These are phyloP conservation scores for Vombatus ursinus DNA, from an alignment of 2,113 vertebrate genomes.

Conservation along the genomic window DNA sequence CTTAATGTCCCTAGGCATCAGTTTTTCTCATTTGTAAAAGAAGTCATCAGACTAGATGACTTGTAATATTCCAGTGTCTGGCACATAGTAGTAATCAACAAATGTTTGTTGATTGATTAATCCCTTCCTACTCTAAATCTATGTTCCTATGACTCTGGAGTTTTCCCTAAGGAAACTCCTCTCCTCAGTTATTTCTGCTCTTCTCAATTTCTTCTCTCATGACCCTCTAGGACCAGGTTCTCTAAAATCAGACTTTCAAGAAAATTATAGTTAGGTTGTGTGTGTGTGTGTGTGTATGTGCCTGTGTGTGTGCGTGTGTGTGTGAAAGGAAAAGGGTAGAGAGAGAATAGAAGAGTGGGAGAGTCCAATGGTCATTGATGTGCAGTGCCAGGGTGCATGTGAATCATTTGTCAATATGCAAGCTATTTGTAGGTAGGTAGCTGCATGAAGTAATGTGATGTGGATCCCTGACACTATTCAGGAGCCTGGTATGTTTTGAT, in stretches of 20 bases:
- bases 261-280: neutral
- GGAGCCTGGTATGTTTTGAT: accelerated
- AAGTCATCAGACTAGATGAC: neutral
- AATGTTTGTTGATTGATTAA: neutral
- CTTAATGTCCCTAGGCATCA: neutral
- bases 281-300: too few species aligned
- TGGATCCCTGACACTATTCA: neutral
- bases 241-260: neutral
- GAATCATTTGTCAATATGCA: neutral
- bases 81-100: neutral
- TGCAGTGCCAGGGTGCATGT: neutral
- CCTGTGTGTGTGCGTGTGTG: neutral
- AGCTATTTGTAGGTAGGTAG: neutral
- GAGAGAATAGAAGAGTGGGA: neutral
- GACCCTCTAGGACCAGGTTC: neutral
- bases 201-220: neutral
- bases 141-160: neutral
- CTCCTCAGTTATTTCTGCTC: neutral
- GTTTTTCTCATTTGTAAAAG: neutral
- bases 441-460: neutral
- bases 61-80: neutral
- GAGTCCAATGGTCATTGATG: neutral
- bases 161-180: neutral
- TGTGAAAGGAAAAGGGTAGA: neutral
- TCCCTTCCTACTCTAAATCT: neutral